Evolutionary conservation across 1,140 invertebrate genomes (phyloP).

Genomic region (Lanistes nyassanus): DNA sequence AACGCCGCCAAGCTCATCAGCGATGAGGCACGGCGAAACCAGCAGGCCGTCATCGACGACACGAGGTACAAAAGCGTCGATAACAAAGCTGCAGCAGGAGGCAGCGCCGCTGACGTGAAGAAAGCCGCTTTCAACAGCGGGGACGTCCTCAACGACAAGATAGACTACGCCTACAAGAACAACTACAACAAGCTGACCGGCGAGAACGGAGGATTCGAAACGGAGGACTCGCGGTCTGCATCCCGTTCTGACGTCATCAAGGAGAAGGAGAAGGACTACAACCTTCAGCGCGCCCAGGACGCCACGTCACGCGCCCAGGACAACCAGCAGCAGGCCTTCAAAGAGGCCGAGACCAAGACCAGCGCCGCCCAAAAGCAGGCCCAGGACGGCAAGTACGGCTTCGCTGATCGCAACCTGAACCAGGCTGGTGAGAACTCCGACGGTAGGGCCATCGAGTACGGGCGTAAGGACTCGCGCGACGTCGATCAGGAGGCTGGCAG

Average conservation of each 20-base stretch:
- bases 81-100: conserved; percentile 20
- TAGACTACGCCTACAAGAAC: conserved; percentile 29
- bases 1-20: conserved; percentile 29
- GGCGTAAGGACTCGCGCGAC: conserved; percentile 30
- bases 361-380: conserved; percentile 31
- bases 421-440: conserved; percentile 27
- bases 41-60: conserved; percentile 23
- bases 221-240: conserved; percentile 23
- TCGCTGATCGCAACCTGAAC: conserved; percentile 27
- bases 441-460: conserved; percentile 25
- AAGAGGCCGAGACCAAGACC: conserved; percentile 27
- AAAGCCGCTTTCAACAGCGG: conserved; percentile 33
- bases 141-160: conserved; percentile 27
- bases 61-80: conserved; percentile 21
- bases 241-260: conserved; percentile 26
- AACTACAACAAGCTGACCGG: conserved; percentile 29
- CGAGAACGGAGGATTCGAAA: conserved; percentile 37
- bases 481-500: conserved; percentile 24
- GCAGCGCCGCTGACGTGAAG: conserved; percentile 25
- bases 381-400: conserved; percentile 28
- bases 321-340: conserved; percentile 29
- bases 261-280: conserved; percentile 29
- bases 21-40: conserved; percentile 25
- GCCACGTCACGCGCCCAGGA: conserved; percentile 14
- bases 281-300: conserved; percentile 17